These are phyloP conservation scores for Archegozetes longisetosus DNA, from an alignment of 1,140 invertebrate genomes.

Conservation along the genomic window DNA sequence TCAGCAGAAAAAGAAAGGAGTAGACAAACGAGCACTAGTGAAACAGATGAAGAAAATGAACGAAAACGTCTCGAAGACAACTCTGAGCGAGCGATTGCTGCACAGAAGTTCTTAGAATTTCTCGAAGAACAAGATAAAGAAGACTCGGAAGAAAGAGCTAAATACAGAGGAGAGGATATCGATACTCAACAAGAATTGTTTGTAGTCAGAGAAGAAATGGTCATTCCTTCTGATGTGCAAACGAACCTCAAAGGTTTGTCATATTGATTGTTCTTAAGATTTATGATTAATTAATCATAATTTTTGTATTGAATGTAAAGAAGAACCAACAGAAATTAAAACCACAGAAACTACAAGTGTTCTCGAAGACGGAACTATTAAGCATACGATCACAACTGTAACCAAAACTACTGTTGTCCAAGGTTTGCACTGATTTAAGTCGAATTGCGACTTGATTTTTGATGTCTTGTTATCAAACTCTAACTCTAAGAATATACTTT, in stretches of 20 bases:
- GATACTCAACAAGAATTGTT: constrained; percentile 13
- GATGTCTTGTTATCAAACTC: background rate
- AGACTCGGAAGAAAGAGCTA: constrained; percentile 13
- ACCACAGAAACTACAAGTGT: constrained; percentile 12
- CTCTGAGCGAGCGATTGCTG: background rate
- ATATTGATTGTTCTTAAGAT: background rate
- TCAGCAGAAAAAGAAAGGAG: background rate
- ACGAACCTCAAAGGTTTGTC: background rate
- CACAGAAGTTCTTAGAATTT: constrained; percentile 13
- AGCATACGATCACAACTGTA: constrained; percentile 16
- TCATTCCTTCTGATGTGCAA: constrained; percentile 9
- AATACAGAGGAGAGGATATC: constrained; percentile 9
- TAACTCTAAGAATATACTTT: background rate
- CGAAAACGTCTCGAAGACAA: background rate
- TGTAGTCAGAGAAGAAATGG: constrained; percentile 14
- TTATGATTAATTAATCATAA: background rate
- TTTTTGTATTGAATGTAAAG: background rate
- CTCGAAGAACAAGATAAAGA: constrained; percentile 14
- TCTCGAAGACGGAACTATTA: constrained; percentile 14
- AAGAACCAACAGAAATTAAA: background rate
- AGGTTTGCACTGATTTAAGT: background rate
- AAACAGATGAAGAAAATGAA: constrained; percentile 1
- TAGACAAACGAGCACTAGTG: background rate
- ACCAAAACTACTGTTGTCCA: constrained; percentile 17
- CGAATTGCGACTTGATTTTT: too few relatives aligned